A percentile compares a stretch with the other conserved stretches of the same genome.
Conservation (phyloP, 2,113 vertebrate species). For the Ranitomeya variabilis region DNA sequence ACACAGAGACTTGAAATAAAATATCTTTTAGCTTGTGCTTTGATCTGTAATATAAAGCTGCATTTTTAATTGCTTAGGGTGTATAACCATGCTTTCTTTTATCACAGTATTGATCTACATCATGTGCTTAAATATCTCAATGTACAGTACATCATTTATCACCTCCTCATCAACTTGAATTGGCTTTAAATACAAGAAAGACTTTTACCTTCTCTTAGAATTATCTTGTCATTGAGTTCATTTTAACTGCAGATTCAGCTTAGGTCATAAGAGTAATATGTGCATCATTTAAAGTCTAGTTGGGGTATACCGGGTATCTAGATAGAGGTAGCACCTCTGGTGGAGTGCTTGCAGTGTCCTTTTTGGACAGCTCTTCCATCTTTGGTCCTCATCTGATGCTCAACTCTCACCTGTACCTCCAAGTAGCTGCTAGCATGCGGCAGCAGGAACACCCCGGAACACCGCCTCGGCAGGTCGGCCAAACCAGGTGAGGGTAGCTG, state of each 20-base stretch:
- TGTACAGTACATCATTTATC: slow-evolving; percentile 54
- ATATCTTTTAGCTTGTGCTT: slow-evolving; percentile 52
- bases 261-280: slow-evolving; percentile 21
- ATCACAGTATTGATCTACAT: slow-evolving; percentile 52
- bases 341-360: too few relatives aligned
- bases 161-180: slow-evolving; percentile 47
- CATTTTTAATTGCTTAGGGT: slow-evolving; percentile 50
- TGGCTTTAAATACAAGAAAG: slow-evolving; percentile 23
- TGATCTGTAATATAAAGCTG: slow-evolving; percentile 53
- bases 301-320: too few relatives aligned
- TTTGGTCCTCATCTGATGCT: too few relatives aligned
- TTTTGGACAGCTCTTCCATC: too few relatives aligned
- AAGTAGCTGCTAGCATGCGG: too few relatives aligned
- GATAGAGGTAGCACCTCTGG: too few relatives aligned
- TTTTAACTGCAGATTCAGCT: slow-evolving; percentile 29
- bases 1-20: slow-evolving; percentile 45
- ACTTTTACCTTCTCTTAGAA: slow-evolving; percentile 18
- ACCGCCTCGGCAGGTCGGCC: too few relatives aligned
- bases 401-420: too few relatives aligned
- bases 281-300: background rate
- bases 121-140: slow-evolving; percentile 53
- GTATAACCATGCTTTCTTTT: slow-evolving; percentile 51
- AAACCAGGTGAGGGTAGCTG: too few relatives aligned
- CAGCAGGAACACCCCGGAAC: too few relatives aligned
- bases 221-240: slow-evolving; percentile 36